These are phyloP conservation scores for Smithornis capensis DNA, from an alignment of 2,113 vertebrate genomes.

Conservation along the genomic window DNA sequence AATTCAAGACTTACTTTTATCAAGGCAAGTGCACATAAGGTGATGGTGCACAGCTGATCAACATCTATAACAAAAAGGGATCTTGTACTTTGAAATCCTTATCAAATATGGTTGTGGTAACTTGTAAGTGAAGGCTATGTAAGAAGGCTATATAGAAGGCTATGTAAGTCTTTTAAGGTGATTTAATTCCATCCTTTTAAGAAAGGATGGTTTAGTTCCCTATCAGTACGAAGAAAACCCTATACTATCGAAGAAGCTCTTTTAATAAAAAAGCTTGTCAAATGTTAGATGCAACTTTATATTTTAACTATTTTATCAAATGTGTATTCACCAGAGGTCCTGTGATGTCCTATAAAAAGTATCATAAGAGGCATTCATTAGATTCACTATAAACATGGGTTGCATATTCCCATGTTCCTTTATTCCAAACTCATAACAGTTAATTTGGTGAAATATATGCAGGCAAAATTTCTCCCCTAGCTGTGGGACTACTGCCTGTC, in stretches of 20 bases:
- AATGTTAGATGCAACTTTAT: background rate
- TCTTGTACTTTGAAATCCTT: constrained; percentile 33
- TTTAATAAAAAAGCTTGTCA: background rate
- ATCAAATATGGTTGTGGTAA: background rate
- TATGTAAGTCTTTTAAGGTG: background rate
- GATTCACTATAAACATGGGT: background rate
- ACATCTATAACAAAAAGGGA: background rate
- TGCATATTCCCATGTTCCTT: background rate
- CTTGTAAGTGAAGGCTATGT: background rate
- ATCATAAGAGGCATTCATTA: background rate
- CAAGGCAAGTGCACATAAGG: background rate
- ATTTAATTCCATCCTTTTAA: constrained; percentile 3
- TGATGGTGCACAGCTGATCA: background rate
- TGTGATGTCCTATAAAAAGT: background rate
- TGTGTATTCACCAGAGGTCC: background rate
- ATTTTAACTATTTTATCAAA: background rate
- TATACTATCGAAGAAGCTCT: background rate
- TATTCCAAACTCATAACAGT: background rate
- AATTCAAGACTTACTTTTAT: constrained; percentile 24
- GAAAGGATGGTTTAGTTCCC: background rate
- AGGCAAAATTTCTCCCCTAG: background rate
- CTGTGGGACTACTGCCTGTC: constrained; percentile 4
- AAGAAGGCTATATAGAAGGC: too few species aligned
- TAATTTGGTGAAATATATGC: background rate
- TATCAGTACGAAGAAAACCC: background rate